These are phyloP conservation scores for Neosalanx taihuensis DNA, from an alignment of 2,797 vertebrate species.

Conservation along the genomic window DNA sequence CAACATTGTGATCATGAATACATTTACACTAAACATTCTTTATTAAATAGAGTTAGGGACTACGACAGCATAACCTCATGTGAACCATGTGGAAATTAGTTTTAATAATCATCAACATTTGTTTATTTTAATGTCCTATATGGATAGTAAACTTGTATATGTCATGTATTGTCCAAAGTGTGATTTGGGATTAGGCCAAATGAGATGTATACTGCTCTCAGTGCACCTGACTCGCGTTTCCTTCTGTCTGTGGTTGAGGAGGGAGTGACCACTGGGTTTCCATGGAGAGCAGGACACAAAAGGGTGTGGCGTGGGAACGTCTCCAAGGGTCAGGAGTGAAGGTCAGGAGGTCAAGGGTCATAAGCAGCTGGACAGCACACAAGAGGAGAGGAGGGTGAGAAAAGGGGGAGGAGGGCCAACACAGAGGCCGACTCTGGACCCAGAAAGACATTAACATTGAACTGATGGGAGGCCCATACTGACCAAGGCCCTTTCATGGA, in stretches of 20 bases:
- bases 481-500: constrained; percentile 55
- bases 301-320: constrained; percentile 83
- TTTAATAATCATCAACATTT: neutral
- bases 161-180: constrained; percentile 12
- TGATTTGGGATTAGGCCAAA: constrained; percentile 51
- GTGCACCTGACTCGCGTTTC: constrained; percentile 46
- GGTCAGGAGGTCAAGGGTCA: constrained; percentile 72
- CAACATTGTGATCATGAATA: too few species aligned
- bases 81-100: neutral
- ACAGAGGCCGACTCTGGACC: constrained; percentile 52
- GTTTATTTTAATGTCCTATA: constrained; percentile 1
- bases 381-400: constrained; percentile 76
- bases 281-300: constrained; percentile 71
- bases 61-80: too few species aligned
- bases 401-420: constrained; percentile 51
- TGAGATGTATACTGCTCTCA: constrained; percentile 51
- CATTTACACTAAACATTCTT: neutral
- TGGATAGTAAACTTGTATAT: neutral
- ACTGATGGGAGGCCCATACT: constrained; percentile 61
- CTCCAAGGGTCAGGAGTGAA: constrained; percentile 76
- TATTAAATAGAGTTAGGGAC: neutral
- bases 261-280: constrained; percentile 69
- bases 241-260: constrained; percentile 51
- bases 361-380: constrained; percentile 78
- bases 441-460: constrained; percentile 77